These are phyloP conservation scores for Peromyscus attwateri DNA, from an alignment of 2,797 vertebrate genomes.

Conservation along the genomic window DNA sequence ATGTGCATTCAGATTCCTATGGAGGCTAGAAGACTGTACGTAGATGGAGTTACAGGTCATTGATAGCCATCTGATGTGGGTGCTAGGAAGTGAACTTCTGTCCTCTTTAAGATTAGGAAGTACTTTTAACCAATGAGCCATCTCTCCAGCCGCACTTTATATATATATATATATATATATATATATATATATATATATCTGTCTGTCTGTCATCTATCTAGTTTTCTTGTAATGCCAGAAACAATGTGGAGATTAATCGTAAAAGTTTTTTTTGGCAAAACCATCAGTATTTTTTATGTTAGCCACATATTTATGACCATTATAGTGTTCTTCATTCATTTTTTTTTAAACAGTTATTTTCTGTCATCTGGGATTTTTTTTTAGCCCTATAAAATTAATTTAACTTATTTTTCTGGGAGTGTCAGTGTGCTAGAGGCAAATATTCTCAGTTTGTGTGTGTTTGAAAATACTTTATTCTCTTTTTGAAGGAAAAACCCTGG, in stretches of 20 bases:
- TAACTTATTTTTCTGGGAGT: slow-evolving; percentile 34
- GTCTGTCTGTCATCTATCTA: background rate
- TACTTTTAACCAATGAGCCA: background rate
- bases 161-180: background rate
- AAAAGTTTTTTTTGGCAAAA: background rate
- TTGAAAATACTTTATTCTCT: background rate
- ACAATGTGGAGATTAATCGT: background rate
- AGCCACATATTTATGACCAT: background rate
- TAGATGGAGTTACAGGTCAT: background rate
- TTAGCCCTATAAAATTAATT: slow-evolving; percentile 37
- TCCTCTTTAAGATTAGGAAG: background rate
- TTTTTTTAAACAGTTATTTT: slow-evolving; percentile 33
- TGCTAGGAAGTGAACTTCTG: background rate
- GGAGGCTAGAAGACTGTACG: background rate
- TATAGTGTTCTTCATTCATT: background rate
- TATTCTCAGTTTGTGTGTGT: slow-evolving; percentile 47
- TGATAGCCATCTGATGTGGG: background rate
- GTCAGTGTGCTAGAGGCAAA: slow-evolving; percentile 5
- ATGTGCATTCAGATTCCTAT: background rate
- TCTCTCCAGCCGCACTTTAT: background rate
- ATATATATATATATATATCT: background rate
- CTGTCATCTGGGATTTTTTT: slow-evolving; percentile 1
- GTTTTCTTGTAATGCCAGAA: background rate
- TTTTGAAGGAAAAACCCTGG: slow-evolving; percentile 22
- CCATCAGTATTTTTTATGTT: slow-evolving; percentile 19